Evolutionary conservation across 2,888 invertebrate species (phyloP).

Genomic region (Aspidapion aeneum): DNA sequence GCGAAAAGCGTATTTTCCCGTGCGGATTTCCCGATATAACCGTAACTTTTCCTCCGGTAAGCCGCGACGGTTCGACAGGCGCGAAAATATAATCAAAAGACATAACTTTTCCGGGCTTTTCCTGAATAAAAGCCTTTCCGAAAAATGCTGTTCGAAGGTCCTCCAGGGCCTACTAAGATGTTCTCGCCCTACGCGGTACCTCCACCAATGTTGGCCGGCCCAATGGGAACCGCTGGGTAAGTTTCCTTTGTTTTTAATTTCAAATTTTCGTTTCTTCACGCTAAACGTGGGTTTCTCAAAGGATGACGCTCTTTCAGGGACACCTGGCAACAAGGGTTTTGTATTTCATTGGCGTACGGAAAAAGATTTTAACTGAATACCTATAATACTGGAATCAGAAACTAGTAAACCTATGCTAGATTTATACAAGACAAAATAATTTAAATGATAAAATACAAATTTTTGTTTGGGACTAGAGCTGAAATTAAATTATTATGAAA

Average conservation of each 20-base stretch:
- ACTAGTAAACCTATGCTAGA: no score
- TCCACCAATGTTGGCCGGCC: slow-evolving; percentile 55
- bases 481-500: no score
- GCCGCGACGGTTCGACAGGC: neutral
- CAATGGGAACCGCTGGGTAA: slow-evolving; percentile 39
- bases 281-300: slow-evolving; percentile 4
- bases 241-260: slow-evolving; percentile 27
- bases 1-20: neutral
- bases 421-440: no score
- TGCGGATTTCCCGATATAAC: slow-evolving; percentile 9
- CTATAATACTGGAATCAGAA: no score
- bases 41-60: slow-evolving; percentile 2
- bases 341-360: no score
- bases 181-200: slow-evolving; percentile 69
- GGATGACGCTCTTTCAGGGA: no score
- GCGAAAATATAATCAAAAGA: neutral
- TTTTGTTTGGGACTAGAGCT: no score
- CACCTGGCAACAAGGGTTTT: no score
- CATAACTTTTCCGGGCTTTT: slow-evolving; percentile 10
- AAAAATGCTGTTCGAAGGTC: slow-evolving; percentile 68
- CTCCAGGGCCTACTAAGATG: slow-evolving; percentile 61
- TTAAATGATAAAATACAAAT: no score
- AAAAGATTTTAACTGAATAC: no score
- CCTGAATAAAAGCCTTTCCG: slow-evolving; percentile 12
- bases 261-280: slow-evolving; percentile 14